Conservation (phyloP, 2,797 vertebrate species). For the Phrynocephalus guinanensis region DNA sequence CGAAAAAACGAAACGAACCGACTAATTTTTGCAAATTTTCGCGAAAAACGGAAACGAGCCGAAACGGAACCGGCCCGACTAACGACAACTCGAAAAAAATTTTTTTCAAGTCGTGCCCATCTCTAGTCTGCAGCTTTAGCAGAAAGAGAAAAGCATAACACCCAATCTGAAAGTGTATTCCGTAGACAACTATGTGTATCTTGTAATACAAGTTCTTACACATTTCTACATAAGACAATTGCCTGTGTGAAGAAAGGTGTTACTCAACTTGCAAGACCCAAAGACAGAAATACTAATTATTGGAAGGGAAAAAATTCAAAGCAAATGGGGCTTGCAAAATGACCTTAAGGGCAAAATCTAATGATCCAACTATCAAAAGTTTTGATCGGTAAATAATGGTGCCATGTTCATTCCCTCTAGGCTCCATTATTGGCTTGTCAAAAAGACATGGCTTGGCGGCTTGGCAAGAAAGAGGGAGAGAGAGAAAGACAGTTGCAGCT, state of each 20-base stretch:
- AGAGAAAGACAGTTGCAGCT: constrained; percentile 4
- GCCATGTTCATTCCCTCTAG: constrained; percentile 48
- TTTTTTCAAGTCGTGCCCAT: too few species aligned
- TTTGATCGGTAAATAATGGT: constrained; percentile 63
- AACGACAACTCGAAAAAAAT: too few species aligned
- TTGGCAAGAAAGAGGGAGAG: constrained; percentile 25
- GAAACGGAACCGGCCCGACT: too few species aligned
- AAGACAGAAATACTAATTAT: constrained; percentile 19
- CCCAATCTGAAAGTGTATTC: background rate
- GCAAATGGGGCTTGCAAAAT: constrained; percentile 43
- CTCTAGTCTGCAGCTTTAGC: background rate
- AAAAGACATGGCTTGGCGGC: constrained; percentile 46
- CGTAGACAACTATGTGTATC: background rate
- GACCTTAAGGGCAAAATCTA: constrained; percentile 33
- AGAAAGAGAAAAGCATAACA: background rate
- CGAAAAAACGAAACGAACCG: too few species aligned
- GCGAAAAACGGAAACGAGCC: too few species aligned
- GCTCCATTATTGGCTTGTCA: constrained; percentile 38
- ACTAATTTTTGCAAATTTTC: too few species aligned
- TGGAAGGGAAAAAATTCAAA: constrained; percentile 4
- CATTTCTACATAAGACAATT: background rate
- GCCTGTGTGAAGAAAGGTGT: background rate
- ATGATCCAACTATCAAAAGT: constrained; percentile 40
- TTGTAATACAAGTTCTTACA: constrained; percentile 1
- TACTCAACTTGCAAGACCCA: constrained; percentile 2